Percentiles rank a stretch among this genome's conserved stretches.
phyloP scores from a whole-genome alignment of 2,888 invertebrate species.

The Buathra laborator region DNA sequence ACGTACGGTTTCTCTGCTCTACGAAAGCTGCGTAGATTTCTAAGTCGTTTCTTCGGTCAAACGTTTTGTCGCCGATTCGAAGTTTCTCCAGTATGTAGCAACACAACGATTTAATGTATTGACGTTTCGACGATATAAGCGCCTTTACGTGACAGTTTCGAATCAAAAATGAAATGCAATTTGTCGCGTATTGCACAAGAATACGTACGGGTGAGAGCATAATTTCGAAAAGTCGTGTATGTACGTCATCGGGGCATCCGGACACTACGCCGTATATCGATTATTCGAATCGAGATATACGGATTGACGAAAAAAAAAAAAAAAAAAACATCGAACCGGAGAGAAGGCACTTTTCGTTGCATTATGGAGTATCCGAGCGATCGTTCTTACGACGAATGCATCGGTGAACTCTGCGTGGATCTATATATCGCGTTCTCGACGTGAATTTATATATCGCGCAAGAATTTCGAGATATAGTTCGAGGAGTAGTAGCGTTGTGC shows the following conservation, averaged over 20 bases:
- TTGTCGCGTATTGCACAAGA: background rate
- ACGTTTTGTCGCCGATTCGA: background rate
- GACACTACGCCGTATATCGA: background rate
- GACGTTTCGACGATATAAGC: too few species aligned
- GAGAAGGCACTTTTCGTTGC: background rate
- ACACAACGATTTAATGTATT: too few species aligned
- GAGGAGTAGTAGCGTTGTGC: background rate
- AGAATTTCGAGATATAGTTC: background rate
- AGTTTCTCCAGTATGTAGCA: background rate
- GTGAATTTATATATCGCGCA: constrained; percentile 4
- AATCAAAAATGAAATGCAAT: too few species aligned
- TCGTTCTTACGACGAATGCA: constrained; percentile 4
- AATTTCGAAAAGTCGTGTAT: background rate
- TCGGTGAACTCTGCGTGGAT: background rate
- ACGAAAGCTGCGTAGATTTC: background rate
- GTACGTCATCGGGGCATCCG: too few species aligned
- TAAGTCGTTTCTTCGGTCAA: background rate
- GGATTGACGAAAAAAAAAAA: background rate
- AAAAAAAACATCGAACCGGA: background rate
- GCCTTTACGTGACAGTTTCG: too few species aligned
- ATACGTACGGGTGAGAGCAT: background rate
- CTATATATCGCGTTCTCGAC: constrained; percentile 1
- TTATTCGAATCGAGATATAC: constrained; percentile 18
- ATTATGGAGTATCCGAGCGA: background rate
- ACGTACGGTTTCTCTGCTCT: background rate